Conservation (phyloP, 2,113 vertebrate species). For the Pitta sordida region DNA sequence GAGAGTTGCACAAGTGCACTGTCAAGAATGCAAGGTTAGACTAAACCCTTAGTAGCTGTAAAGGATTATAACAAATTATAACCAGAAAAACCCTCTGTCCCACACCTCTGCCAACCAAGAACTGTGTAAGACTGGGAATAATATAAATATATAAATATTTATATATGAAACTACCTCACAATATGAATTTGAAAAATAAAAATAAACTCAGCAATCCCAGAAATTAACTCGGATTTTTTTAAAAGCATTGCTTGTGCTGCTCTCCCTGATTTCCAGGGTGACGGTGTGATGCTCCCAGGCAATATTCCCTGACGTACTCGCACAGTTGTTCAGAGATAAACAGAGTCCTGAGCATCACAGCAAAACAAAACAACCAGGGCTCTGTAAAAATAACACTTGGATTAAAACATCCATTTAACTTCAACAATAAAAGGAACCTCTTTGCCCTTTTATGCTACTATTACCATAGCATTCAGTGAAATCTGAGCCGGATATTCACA, state of each 20-base stretch:
- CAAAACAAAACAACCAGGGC: background rate
- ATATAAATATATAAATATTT: no score
- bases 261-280: background rate
- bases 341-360: background rate
- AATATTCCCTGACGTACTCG: background rate
- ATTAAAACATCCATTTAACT: background rate
- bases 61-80: background rate
- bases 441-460: background rate
- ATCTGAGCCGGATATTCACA: background rate
- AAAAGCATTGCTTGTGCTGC: background rate
- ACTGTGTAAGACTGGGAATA: background rate
- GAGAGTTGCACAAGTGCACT: background rate
- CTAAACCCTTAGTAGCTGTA: background rate
- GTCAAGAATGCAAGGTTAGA: background rate
- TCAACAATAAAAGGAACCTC: background rate
- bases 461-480: background rate
- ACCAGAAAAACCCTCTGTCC: background rate
- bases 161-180: no score
- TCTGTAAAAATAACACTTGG: background rate
- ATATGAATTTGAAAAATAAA: background rate
- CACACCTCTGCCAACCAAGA: background rate
- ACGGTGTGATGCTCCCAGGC: background rate
- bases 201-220: background rate
- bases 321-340: background rate
- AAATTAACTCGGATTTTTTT: background rate